These are phyloP conservation scores for Malurus elegans DNA, from an alignment of 2,113 vertebrate species.

Conservation along the genomic window DNA sequence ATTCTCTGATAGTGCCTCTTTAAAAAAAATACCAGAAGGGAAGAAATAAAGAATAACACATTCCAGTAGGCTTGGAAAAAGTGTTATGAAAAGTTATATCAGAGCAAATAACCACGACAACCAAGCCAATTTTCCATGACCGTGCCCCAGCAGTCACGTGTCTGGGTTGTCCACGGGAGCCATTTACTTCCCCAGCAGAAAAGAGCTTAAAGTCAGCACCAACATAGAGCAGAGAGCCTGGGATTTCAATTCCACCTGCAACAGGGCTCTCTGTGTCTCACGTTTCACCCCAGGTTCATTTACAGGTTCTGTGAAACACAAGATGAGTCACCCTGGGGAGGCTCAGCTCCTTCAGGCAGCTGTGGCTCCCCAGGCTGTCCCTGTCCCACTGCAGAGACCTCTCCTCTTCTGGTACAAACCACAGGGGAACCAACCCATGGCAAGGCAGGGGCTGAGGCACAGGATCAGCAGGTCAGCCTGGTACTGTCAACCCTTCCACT, in stretches of 20 bases:
- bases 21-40: background rate
- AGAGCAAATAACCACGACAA: slow-evolving; percentile 14
- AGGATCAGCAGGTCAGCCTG: background rate
- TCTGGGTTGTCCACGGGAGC: background rate
- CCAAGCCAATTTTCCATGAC: slow-evolving; percentile 47
- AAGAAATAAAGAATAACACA: background rate
- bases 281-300: background rate
- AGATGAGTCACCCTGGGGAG: background rate
- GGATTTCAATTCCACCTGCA: background rate
- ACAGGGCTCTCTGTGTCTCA: accelerated
- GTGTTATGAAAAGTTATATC: slow-evolving; percentile 22
- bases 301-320: background rate
- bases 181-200: background rate
- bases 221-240: background rate
- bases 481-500: background rate
- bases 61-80: slow-evolving; percentile 44
- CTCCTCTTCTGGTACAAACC: background rate
- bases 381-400: background rate
- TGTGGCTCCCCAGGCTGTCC: background rate
- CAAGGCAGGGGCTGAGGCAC: background rate
- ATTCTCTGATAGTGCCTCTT: background rate
- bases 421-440: accelerated
- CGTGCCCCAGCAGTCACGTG: background rate
- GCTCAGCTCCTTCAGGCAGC: background rate
- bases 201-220: background rate